Conservation (phyloP, 1,140 invertebrate species). For the Diploscapter pachys region DNA sequence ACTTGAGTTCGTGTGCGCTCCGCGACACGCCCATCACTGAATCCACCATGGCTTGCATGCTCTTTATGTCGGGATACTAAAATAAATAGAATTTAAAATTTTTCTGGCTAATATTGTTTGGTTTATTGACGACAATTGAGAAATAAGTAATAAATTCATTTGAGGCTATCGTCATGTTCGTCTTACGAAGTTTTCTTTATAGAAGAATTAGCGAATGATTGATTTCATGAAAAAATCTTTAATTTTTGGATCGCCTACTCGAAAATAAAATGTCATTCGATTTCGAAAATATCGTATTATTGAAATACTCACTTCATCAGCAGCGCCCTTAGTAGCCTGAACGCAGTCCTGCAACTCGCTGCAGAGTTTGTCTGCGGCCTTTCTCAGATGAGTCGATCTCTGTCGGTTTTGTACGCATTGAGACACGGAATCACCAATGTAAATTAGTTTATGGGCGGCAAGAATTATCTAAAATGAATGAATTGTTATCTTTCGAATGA, state of each 20-base stretch:
- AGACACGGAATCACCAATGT: constrained; percentile 87
- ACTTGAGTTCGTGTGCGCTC: constrained; percentile 73
- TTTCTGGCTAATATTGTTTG: not conserved
- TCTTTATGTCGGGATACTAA: constrained; percentile 81
- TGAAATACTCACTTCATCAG: constrained; percentile 56
- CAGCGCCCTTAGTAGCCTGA: constrained; percentile 80
- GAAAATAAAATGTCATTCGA: not conserved
- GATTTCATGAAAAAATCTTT: not conserved
- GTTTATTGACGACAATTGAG: not conserved
- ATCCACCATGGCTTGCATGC: constrained; percentile 89
- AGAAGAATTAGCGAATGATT: not conserved
- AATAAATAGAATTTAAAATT: constrained; percentile 63
- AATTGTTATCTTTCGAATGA: not conserved
- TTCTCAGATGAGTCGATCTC: constrained; percentile 70
- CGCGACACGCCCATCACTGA: constrained; percentile 78
- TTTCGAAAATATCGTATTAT: not conserved
- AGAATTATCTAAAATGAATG: constrained; percentile 63
- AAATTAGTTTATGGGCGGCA: constrained; percentile 83
- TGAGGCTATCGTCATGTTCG: too few species aligned
- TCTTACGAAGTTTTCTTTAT: too few species aligned
- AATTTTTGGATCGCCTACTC: not conserved
- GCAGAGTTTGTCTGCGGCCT: constrained; percentile 77
- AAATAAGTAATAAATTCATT: not conserved
- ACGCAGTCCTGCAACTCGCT: constrained; percentile 79
- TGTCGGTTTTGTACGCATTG: constrained; percentile 69